Evolutionary conservation across 2,888 invertebrate species (phyloP), one percentile per base, ranked within the genome.

Genomic region (Brenthis daphne): DNA sequence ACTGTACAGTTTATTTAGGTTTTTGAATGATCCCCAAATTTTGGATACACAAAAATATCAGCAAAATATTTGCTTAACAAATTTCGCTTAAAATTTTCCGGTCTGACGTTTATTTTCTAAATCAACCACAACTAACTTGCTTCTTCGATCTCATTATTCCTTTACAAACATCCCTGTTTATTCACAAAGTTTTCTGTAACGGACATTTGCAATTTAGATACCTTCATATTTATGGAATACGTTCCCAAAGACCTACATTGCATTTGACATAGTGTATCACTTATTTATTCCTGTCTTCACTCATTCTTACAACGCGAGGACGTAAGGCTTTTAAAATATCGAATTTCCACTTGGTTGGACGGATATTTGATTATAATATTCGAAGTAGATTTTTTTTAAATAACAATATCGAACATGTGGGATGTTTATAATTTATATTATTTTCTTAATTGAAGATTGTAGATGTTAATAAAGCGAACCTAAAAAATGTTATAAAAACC

Each of bases 201-300:
- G 37, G 64, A 57, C 65, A 70, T 68, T 72, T 68, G 68, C 70
- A 72, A 70, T 70, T 72, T 70, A 72, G 65, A 72, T 72, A 57
- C 48, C 50, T 72, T 68, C 72, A 72, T 70, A 68, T 72, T 72
- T 72, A 72, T 72, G 72, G 70, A 69, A 70, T 68, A 65, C 57
- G 71, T 54, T 65, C 57, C 65, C 63, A 65, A 71, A 71, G 70
- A 68, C 71, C 71, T 68, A 68, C 65, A 68, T 71, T 68, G 68
- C 68, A 68, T 68, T 64, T 68, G 71, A 71, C 71, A 65, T 68
- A 71, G 65, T 71, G 71, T 71, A 68, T 71, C 71, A 71, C 68
- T 68, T 71, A 68, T 68, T 65, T 70, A 65, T 70, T 68, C 71
- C 65, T 57, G 57, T 65, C 71, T 65, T 65, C 71, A 24, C 57